Conservation (phyloP, 2,797 vertebrate genomes). For the Gobionotothen gibberifrons region DNA sequence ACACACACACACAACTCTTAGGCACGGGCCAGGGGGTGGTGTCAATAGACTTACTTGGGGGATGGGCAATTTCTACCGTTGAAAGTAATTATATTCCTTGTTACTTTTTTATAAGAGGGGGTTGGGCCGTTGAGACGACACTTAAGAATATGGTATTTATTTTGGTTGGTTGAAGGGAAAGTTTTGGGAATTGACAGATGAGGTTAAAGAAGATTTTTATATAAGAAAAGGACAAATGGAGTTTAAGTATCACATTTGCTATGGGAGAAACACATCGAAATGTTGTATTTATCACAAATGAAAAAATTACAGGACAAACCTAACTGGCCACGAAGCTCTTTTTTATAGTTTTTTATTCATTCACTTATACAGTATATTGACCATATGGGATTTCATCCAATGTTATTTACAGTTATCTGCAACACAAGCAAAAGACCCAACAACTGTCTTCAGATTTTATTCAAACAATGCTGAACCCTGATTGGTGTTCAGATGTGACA, state of each 20-base stretch:
- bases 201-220: slow-evolving; percentile 42
- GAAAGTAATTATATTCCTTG: slow-evolving; percentile 71
- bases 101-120: slow-evolving; percentile 25
- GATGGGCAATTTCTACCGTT: slow-evolving; percentile 82
- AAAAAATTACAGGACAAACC: not conserved
- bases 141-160: slow-evolving; percentile 89
- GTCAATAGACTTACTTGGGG: slow-evolving; percentile 59
- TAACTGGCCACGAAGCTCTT: not conserved
- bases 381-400: not conserved
- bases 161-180: slow-evolving; percentile 82
- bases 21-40: slow-evolving; percentile 56
- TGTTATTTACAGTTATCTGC: not conserved
- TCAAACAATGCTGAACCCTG: slow-evolving; percentile 50
- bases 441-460: slow-evolving; percentile 30
- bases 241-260: not conserved
- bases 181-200: slow-evolving; percentile 82
- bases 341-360: not conserved
- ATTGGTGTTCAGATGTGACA: slow-evolving; percentile 44
- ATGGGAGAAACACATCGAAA: not conserved
- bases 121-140: slow-evolving; percentile 59
- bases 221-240: slow-evolving; percentile 8
- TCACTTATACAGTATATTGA: not conserved
- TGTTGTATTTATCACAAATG: not conserved
- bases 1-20: slow-evolving; percentile 27
- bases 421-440: slow-evolving; percentile 2